These are phyloP conservation scores for Lycaena phlaeas DNA, from an alignment of 2,888 invertebrate genomes.

Conservation along the genomic window DNA sequence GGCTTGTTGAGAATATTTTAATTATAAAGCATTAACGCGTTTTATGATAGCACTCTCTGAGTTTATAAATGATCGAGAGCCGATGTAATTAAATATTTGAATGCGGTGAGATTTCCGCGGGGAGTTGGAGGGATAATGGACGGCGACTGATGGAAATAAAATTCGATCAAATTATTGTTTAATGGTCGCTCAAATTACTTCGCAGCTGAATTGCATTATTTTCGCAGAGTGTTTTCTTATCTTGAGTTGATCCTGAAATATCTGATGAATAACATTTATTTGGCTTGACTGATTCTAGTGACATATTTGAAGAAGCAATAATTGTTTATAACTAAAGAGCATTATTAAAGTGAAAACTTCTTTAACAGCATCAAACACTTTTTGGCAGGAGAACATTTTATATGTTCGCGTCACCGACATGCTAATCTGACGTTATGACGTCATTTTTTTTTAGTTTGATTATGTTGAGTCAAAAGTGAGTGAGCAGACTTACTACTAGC, in stretches of 20 bases:
- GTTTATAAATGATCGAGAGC: conserved; percentile 70
- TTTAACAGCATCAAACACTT: no score
- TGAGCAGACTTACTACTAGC: no score
- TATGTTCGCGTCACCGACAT: no score
- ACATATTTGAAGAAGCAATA: no score
- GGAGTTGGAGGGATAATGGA: conserved; percentile 61
- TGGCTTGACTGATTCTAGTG: no score
- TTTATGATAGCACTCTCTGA: conserved; percentile 71
- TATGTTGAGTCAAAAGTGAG: no score
- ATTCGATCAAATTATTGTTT: conserved; percentile 67
- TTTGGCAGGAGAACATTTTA: no score
- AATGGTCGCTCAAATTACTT: conserved; percentile 60
- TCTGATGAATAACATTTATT: no score
- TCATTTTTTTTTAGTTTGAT: no score
- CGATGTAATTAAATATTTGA: conserved; percentile 72
- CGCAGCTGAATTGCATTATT: conserved; percentile 28
- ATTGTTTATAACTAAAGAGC: no score
- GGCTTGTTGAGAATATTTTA: conserved; percentile 75
- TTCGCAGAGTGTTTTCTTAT: conserved; percentile 18
- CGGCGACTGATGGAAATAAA: conserved; percentile 67
- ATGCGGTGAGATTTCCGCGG: conserved; percentile 70
- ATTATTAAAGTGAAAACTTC: no score
- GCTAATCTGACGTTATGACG: no score
- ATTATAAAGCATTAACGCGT: conserved; percentile 74
- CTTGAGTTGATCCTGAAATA: neutral